phyloP scores from a whole-genome alignment of 2,113 vertebrate species.

The Balaeniceps rex region DNA sequence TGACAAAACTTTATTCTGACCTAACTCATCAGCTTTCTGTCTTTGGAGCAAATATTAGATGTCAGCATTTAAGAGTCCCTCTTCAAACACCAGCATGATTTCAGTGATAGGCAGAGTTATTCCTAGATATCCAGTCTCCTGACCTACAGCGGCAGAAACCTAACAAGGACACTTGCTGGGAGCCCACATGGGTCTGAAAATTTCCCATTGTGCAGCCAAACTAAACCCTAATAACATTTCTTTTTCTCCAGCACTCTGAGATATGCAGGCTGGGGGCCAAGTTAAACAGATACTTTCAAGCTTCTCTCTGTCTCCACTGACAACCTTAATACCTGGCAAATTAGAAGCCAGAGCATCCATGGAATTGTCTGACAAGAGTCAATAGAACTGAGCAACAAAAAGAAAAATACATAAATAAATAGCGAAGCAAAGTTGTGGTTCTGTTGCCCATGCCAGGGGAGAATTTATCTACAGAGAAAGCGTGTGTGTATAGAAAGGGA shows the following conservation, averaged over 20 bases:
- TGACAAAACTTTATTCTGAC: slow-evolving; percentile 29
- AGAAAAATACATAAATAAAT: not conserved
- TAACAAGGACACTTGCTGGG: not conserved
- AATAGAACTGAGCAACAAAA: not conserved
- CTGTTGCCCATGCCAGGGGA: not conserved
- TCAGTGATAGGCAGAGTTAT: not conserved
- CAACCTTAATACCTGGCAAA: slow-evolving; percentile 21
- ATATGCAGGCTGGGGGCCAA: not conserved
- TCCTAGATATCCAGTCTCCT: not conserved
- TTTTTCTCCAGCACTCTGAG: not conserved
- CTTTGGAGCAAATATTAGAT: not conserved
- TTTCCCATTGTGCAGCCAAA: not conserved
- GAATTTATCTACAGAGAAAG: not conserved
- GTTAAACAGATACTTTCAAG: not conserved
- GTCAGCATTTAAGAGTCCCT: not conserved
- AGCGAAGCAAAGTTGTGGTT: not conserved
- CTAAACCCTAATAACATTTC: not conserved
- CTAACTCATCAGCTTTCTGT: slow-evolving; percentile 42
- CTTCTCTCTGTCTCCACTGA: slow-evolving; percentile 2
- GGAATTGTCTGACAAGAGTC: not conserved
- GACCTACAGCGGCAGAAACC: not conserved
- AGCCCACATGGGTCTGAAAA: not conserved
- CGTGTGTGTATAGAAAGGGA: not conserved
- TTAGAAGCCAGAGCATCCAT: not conserved
- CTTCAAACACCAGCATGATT: not conserved